Evolutionary conservation across 2,113 vertebrate species (phyloP).

Genomic region (Raja brachyura): DNA sequence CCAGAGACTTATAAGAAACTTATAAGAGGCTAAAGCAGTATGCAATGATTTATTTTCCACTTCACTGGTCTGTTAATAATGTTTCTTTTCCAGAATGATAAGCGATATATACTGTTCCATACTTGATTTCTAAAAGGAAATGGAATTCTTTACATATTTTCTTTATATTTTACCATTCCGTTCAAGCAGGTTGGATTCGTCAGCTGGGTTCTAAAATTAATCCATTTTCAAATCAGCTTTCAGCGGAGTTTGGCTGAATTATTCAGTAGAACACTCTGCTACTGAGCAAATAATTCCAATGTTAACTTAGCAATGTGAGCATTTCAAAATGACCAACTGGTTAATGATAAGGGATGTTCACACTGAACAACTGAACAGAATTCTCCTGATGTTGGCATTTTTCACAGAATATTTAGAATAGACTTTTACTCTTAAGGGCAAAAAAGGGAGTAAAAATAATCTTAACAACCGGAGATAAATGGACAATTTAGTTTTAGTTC

Average conservation of each 20-base stretch:
- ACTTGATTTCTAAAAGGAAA: not conserved
- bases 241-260: not conserved
- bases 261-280: not conserved
- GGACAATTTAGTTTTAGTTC: too few species aligned
- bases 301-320: not conserved
- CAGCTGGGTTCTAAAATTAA: not conserved
- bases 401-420: not conserved
- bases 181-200: conserved; percentile 4
- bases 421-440: not conserved
- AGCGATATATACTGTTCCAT: not conserved
- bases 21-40: not conserved
- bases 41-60: not conserved
- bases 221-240: not conserved
- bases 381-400: not conserved
- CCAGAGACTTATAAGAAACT: not conserved
- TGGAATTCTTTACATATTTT: conserved; percentile 8
- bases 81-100: not conserved
- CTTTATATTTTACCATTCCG: conserved; percentile 11
- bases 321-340: not conserved
- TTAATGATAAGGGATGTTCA: not conserved
- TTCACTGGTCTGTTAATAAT: conserved; percentile 8
- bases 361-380: not conserved
- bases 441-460: not conserved
- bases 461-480: not conserved
- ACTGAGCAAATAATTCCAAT: not conserved